Evolutionary conservation across 2,888 invertebrate species (phyloP).

Genomic region (Melikaiella ostensackeni): DNA sequence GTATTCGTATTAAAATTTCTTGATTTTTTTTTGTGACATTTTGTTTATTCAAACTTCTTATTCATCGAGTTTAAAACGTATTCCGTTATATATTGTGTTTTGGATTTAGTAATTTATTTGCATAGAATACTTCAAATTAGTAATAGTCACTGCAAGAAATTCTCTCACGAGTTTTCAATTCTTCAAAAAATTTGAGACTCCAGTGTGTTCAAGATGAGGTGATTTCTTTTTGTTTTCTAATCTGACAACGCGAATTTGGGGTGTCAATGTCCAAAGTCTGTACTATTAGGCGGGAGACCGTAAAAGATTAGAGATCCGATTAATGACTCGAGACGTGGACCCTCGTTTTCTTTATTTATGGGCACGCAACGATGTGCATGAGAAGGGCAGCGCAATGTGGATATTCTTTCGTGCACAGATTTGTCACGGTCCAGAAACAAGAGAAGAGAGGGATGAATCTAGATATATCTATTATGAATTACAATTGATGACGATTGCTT

Average conservation of each 20-base stretch:
- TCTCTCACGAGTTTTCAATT: neutral
- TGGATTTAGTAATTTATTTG: no score
- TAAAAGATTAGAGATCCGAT: constrained; percentile 56
- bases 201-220: neutral
- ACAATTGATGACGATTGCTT: neutral
- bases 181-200: neutral
- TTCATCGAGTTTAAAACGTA: no score
- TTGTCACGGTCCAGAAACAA: constrained; percentile 64
- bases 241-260: constrained; percentile 2
- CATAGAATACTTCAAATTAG: no score
- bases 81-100: no score
- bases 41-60: no score
- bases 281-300: constrained; percentile 48
- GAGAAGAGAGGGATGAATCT: constrained; percentile 48
- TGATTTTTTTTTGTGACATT: no score
- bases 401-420: constrained; percentile 63
- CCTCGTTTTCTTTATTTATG: constrained; percentile 64
- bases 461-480: constrained; percentile 30
- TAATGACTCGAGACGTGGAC: constrained; percentile 55
- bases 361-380: constrained; percentile 40
- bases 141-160: neutral
- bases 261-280: constrained; percentile 34
- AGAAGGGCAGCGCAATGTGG: constrained; percentile 59
- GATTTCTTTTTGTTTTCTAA: constrained; percentile 3
- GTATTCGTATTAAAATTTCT: no score